Conservation (phyloP, 2,888 invertebrate species). For the Cristatella mucedo region DNA sequence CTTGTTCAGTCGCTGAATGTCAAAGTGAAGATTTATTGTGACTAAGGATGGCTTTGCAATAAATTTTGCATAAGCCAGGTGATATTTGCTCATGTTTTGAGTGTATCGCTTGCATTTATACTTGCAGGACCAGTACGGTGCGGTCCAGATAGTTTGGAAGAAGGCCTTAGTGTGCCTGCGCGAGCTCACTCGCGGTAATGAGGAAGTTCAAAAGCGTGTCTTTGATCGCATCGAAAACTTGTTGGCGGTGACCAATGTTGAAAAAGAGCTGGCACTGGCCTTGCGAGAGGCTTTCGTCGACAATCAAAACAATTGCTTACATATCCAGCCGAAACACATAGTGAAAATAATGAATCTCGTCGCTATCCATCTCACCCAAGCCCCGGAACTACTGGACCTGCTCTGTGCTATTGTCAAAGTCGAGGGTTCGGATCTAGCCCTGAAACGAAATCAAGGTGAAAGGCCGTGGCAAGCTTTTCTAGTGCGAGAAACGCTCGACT, state of each 20-base stretch:
- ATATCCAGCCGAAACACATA: slow-evolving; percentile 27
- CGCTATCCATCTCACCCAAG: slow-evolving; percentile 20
- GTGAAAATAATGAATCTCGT: slow-evolving; percentile 29
- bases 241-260: slow-evolving; percentile 27
- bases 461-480: too few relatives aligned
- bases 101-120: too few relatives aligned
- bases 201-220: slow-evolving; percentile 27
- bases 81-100: too few relatives aligned
- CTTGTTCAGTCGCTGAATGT: too few relatives aligned
- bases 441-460: slow-evolving; percentile 32
- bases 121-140: slow-evolving; percentile 28
- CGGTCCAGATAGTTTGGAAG: slow-evolving; percentile 22
- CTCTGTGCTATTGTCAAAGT: slow-evolving; percentile 33
- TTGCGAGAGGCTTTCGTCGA: slow-evolving; percentile 35
- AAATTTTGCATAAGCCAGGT: too few relatives aligned
- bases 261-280: slow-evolving; percentile 25
- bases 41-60: too few relatives aligned
- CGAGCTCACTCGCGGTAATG: slow-evolving; percentile 24
- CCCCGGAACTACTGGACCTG: slow-evolving; percentile 32
- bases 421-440: slow-evolving; percentile 32
- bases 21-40: too few relatives aligned
- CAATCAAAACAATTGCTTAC: slow-evolving; percentile 32
- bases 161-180: slow-evolving; percentile 25
- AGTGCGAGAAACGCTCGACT: too few relatives aligned
- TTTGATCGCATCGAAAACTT: slow-evolving; percentile 31